Conservation (phyloP, 2,797 vertebrate genomes). For the Peromyscus melanophrys region DNA sequence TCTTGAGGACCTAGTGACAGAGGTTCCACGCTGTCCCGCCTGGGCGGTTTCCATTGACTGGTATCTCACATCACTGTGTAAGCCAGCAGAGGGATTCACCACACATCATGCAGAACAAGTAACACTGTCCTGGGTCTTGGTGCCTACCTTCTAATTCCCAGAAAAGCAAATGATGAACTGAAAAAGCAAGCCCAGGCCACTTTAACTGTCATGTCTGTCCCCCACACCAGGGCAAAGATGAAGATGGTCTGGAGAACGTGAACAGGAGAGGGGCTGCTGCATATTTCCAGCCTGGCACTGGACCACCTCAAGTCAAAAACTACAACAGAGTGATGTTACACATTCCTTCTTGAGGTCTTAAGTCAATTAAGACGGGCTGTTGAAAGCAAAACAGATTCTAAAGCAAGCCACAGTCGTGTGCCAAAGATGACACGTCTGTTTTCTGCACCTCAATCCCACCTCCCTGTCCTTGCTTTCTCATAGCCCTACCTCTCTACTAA, state of each 20-base stretch:
- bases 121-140: constrained; percentile 83
- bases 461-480: not conserved
- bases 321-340: not conserved
- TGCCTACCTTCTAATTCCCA: constrained; percentile 67
- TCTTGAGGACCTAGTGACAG: constrained; percentile 15
- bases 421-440: not conserved
- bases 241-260: not conserved
- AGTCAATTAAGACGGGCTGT: constrained; percentile 47
- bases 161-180: constrained; percentile 1
- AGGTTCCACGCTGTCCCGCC: constrained; percentile 70
- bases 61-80: constrained; percentile 81
- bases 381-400: constrained; percentile 55
- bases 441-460: not conserved
- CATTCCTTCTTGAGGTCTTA: not conserved
- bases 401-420: not conserved
- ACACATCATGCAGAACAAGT: constrained; percentile 76
- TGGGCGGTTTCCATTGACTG: constrained; percentile 66
- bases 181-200: constrained; percentile 5
- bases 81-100: constrained; percentile 73
- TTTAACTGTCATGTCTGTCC: not conserved
- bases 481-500: not conserved
- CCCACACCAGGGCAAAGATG: not conserved
- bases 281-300: not conserved
- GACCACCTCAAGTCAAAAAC: not conserved
- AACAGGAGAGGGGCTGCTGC: not conserved